Conservation (phyloP, 2,888 invertebrate species). For the Pediacus dermestoides region DNA sequence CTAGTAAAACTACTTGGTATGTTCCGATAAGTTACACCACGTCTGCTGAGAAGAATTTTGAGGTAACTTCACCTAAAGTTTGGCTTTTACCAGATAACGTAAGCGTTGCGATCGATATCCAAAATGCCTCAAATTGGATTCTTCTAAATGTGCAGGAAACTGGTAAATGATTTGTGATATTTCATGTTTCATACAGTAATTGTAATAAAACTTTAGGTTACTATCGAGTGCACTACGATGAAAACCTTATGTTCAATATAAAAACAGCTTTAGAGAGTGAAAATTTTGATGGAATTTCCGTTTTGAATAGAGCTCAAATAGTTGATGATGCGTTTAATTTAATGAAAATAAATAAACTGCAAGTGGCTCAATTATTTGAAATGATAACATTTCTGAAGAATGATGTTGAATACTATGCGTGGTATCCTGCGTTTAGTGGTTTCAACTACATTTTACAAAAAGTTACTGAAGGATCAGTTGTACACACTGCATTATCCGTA, state of each 20-base stretch:
- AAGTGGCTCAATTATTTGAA: slow-evolving; percentile 60
- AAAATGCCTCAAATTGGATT: slow-evolving; percentile 28
- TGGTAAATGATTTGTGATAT: slow-evolving; percentile 20
- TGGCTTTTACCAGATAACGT: slow-evolving; percentile 37
- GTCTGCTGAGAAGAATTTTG: slow-evolving; percentile 45
- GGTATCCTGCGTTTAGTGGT: slow-evolving; percentile 63
- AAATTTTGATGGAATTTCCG: slow-evolving; percentile 54
- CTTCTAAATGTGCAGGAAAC: slow-evolving; percentile 31
- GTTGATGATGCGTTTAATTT: slow-evolving; percentile 76
- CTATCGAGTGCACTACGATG: slow-evolving; percentile 66
- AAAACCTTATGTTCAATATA: slow-evolving; percentile 55
- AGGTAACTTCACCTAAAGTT: slow-evolving; percentile 39
- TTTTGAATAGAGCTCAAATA: slow-evolving; percentile 69
- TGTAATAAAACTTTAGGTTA: slow-evolving; percentile 52
- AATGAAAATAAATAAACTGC: slow-evolving; percentile 60
- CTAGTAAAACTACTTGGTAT: slow-evolving; percentile 41
- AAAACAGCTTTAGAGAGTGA: slow-evolving; percentile 47
- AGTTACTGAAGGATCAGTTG: slow-evolving; percentile 15
- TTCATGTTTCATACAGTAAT: slow-evolving; percentile 10
- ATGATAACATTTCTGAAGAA: slow-evolving; percentile 64
- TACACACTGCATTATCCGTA: slow-evolving; percentile 9
- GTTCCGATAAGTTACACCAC: slow-evolving; percentile 56
- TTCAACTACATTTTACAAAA: slow-evolving; percentile 39
- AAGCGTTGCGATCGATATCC: slow-evolving; percentile 18
- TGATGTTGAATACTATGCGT: slow-evolving; percentile 71